Conservation (phyloP, 2,797 vertebrate genomes). For the Pantherophis vulpinus region DNA sequence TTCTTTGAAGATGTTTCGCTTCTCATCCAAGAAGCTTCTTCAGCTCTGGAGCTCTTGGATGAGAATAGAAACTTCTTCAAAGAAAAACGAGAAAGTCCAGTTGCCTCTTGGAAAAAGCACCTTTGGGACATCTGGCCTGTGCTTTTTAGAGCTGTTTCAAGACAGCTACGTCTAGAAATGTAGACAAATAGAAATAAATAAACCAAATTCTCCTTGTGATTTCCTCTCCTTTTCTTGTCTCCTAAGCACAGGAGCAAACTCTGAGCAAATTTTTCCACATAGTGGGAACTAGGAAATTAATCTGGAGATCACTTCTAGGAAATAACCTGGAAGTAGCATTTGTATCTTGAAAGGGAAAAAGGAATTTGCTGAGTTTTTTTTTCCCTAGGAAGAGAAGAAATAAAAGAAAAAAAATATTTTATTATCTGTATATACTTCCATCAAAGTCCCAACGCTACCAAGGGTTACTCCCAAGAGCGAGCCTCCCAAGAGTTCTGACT, state of each 20-base stretch:
- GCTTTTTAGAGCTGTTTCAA: too few relatives aligned
- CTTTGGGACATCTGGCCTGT: too few relatives aligned
- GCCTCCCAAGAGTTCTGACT: not conserved
- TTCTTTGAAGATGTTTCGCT: too few relatives aligned
- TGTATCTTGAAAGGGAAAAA: not conserved
- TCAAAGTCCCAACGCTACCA: not conserved
- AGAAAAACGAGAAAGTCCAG: too few relatives aligned
- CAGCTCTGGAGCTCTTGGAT: too few relatives aligned
- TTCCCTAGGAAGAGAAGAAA: not conserved
- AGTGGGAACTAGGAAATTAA: not conserved
- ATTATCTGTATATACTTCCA: not conserved
- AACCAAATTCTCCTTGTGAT: not conserved
- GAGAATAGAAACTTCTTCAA: too few relatives aligned
- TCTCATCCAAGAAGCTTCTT: too few relatives aligned
- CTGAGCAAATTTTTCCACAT: not conserved
- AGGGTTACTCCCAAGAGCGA: not conserved
- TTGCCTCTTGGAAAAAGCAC: too few relatives aligned
- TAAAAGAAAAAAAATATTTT: not conserved
- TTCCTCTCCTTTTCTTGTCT: not conserved
- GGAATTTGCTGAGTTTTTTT: not conserved
- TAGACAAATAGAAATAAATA: not conserved
- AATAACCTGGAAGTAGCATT: not conserved
- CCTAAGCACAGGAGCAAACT: not conserved
- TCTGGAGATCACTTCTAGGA: not conserved
- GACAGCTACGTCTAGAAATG: not conserved